Evolutionary conservation across 2,797 vertebrate species (phyloP), one percentile per base, ranked within the genome.

Genomic region (Melanotaenia parkinsoni): DNA sequence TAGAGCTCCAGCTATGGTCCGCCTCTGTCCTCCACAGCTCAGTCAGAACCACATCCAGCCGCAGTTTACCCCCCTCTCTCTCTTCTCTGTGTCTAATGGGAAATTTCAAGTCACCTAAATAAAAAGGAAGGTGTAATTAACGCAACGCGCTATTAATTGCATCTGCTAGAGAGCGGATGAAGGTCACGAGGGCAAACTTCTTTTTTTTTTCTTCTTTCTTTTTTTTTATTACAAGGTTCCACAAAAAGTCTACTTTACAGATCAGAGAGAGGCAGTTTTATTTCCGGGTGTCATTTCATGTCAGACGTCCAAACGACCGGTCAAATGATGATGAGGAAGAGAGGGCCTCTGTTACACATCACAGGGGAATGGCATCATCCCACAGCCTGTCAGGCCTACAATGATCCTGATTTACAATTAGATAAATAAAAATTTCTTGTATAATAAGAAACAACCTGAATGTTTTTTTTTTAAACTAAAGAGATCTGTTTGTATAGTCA

Each of bases 101-200:
- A 93, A 85, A 91, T 91, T 83, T 91, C 53, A 88, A 91, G 88
- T 91, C 92, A 89, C 87, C 90, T 87, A 91, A 93, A 93, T 90
- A 91, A 92, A 85, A 87, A 91, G 86, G 85, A 88, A 93, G 78
- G 79, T 91, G 78, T 92, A 92, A 93, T 92, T 92, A 92, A 93
- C 75, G 75, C 81, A 84, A 86, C 75, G 89, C 77, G 76, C 86
- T 91, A 88, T 92, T 92, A 94, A 92, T 92, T 92, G 87, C 89
- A 70, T 88, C 81, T 92, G 85, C 83, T 71, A 59, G 81, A 76
- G 87, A 87, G 86, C 72, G 69, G 79, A 81, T 91, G 86, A 89
- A 92, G 88, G 88, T 83, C 90, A 71, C 76, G 45, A 40, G 83
- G 84, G 80, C 81, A 58, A 80, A 65, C 76, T 32, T 32, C 0